These are phyloP conservation scores for Limonius californicus DNA, from an alignment of 1,140 invertebrate species.

Conservation along the genomic window DNA sequence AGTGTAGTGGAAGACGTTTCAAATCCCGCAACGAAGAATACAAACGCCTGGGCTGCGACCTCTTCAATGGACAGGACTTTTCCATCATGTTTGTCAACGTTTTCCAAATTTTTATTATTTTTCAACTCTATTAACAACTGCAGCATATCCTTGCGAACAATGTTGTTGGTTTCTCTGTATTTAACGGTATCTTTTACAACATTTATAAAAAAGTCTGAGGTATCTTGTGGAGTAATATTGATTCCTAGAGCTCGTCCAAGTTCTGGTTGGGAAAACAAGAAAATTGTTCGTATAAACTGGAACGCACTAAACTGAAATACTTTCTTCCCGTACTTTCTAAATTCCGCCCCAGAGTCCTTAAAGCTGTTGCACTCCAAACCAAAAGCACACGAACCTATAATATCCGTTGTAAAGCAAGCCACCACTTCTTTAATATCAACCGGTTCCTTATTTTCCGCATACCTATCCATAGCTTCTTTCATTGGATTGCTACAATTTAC, in stretches of 20 bases:
- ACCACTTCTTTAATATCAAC: conserved; percentile 27
- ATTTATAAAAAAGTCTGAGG: conserved; percentile 40
- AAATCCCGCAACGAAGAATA: conserved; percentile 49
- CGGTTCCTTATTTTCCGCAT: neutral
- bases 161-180: conserved; percentile 34
- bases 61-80: neutral
- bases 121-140: conserved; percentile 40
- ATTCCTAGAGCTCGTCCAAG: conserved; percentile 1
- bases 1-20: conserved; percentile 50
- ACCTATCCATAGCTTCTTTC: conserved; percentile 16
- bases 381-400: conserved; percentile 40
- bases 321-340: conserved; percentile 29
- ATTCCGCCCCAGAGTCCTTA: conserved; percentile 33
- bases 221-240: conserved; percentile 15
- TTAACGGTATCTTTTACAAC: conserved; percentile 34
- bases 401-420: conserved; percentile 22
- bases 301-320: conserved; percentile 5
- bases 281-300: neutral
- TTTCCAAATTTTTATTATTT: conserved; percentile 28
- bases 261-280: neutral
- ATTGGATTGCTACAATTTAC: conserved; percentile 21
- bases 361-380: conserved; percentile 46
- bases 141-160: conserved; percentile 43
- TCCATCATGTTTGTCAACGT: no score
- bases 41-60: conserved; percentile 22